These are phyloP conservation scores for Petrocephalus sullivani DNA, from an alignment of 2,797 vertebrate genomes.

Conservation along the genomic window DNA sequence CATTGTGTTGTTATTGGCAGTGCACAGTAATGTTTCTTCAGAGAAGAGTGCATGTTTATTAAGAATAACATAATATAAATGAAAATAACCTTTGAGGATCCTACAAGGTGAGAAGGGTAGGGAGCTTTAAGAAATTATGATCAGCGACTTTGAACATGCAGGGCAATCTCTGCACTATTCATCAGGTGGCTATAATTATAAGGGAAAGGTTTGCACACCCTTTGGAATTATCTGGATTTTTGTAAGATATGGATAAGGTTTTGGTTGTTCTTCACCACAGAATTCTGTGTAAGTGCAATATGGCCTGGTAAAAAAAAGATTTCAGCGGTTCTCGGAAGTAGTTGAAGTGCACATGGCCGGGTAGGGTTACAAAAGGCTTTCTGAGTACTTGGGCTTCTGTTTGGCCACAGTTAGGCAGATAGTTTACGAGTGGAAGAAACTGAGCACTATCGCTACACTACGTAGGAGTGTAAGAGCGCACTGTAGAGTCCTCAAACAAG, in stretches of 20 bases:
- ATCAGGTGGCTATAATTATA: background rate
- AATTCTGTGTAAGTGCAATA: background rate
- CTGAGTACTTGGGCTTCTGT: background rate
- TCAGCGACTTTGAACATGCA: background rate
- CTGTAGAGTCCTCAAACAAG: background rate
- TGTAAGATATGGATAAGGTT: background rate
- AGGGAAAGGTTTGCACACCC: background rate
- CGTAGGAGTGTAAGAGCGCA: background rate
- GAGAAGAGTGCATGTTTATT: background rate
- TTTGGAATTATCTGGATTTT: background rate
- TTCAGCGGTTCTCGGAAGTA: background rate
- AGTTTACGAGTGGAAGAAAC: background rate
- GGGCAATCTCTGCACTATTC: background rate
- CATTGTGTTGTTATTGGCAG: background rate
- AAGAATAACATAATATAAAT: background rate
- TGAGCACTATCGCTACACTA: background rate
- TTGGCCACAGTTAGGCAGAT: background rate
- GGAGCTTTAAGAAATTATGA: background rate
- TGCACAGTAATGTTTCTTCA: background rate
- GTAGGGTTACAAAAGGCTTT: background rate
- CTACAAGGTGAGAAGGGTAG: background rate
- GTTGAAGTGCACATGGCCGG: background rate
- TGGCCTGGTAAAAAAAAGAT: background rate
- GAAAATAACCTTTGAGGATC: background rate
- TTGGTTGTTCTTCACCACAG: background rate